Conservation (phyloP, 2,888 invertebrate genomes). For the Charanyca ferruginea region DNA sequence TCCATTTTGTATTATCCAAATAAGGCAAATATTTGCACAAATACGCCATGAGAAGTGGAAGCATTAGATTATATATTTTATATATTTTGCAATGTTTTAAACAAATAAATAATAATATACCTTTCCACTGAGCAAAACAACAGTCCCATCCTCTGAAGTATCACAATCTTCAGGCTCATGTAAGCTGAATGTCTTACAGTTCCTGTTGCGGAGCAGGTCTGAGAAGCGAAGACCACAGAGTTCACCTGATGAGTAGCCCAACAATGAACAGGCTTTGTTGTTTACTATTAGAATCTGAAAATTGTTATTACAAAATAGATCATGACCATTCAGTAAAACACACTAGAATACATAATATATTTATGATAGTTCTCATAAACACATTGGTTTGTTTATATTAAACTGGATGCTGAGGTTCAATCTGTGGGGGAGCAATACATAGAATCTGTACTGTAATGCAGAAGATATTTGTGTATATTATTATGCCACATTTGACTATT, state of each 20-base stretch:
- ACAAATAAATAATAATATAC: constrained; percentile 67
- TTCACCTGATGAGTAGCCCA: constrained; percentile 91
- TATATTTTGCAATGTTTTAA: too few relatives aligned
- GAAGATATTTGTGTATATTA: too few relatives aligned
- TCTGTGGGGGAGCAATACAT: too few relatives aligned
- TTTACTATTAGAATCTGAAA: constrained; percentile 93
- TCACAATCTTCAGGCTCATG: constrained; percentile 89
- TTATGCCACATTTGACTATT: too few relatives aligned
- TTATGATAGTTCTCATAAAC: too few relatives aligned
- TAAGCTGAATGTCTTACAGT: constrained; percentile 85
- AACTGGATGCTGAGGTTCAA: too few relatives aligned
- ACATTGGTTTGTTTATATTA: too few relatives aligned
- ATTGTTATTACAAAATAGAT: neutral
- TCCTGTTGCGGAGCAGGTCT: constrained; percentile 89
- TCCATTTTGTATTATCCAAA: too few relatives aligned
- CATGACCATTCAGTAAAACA: neutral
- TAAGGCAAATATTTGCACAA: too few relatives aligned
- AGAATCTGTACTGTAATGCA: too few relatives aligned
- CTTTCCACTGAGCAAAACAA: constrained; percentile 92
- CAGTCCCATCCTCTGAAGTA: constrained; percentile 90
- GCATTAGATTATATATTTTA: too few relatives aligned
- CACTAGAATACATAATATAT: neutral
- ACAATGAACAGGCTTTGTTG: constrained; percentile 92
- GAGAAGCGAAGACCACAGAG: constrained; percentile 88
- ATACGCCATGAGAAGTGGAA: too few relatives aligned